phyloP scores from a whole-genome alignment of 1,140 invertebrate species.

The Heliconius hewitsoni region DNA sequence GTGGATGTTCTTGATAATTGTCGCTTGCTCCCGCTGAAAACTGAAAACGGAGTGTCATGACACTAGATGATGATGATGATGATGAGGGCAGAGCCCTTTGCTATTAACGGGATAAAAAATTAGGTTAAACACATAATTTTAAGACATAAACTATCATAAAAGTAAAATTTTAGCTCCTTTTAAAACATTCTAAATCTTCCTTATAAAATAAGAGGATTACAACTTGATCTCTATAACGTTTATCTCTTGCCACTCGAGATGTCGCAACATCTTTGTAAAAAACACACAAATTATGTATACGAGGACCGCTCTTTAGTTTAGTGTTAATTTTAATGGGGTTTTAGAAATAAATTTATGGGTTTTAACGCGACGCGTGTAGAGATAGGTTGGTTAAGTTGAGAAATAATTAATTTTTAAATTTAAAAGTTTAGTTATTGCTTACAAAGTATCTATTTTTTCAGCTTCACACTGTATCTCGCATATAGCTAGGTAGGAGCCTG shows the following conservation, averaged over 20 bases:
- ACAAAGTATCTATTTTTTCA: background rate
- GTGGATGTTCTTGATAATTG: too few species aligned
- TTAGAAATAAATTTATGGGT: constrained; percentile 1
- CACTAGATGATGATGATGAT: too few species aligned
- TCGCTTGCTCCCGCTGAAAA: too few species aligned
- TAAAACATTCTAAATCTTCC: background rate
- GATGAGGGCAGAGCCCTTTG: too few species aligned
- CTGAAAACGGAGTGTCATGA: too few species aligned
- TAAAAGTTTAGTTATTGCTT: too few species aligned
- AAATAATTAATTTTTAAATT: background rate
- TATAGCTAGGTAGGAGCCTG: too few species aligned
- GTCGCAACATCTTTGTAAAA: background rate
- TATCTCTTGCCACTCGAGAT: background rate
- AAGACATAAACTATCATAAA: background rate
- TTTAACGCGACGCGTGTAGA: background rate
- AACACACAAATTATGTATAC: background rate
- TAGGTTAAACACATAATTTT: too few species aligned
- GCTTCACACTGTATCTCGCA: background rate
- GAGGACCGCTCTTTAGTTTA: background rate
- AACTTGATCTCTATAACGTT: background rate
- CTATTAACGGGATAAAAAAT: background rate
- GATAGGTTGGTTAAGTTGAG: background rate
- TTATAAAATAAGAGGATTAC: constrained; percentile 9
- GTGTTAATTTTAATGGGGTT: constrained; percentile 6
- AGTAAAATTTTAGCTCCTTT: background rate